Base-by-base conservation (phyloP, 2,113 vertebrate species). In the Heterotis niloticus region DNA sequence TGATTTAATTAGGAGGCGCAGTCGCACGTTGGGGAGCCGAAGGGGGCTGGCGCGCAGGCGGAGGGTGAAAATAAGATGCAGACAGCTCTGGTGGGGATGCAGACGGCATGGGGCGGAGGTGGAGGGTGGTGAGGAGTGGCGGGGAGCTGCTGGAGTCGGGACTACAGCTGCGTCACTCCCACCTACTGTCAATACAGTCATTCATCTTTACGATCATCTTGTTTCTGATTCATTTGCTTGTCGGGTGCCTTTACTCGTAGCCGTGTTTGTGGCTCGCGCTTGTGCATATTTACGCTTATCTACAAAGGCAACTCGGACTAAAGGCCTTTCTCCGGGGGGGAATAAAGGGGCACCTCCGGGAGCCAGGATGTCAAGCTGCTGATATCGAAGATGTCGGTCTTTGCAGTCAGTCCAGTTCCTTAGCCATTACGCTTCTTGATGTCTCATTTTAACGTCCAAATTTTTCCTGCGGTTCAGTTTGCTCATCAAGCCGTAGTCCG, bases 41-140 rank as follows among this genome's bases (percentile, higher is more conserved):
- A 7, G 78, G 80, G 78, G 70, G 0, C 79, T 77, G 79, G 88
- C 89, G 88, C 87, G 85, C 86, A 91, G 88, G 86, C 82, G 88
- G 87, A 84, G 88, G 86, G 88, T 86, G 89, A 86, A 89, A 90
- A 91, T 91, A 90, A 91, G 91, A 90, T 89, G 86, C 89, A 91
- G 90, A 87, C 90, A 88, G 87, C 80, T 83, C 87, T 88, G 83
- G 14, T 54, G 52, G 69, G 18, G 80, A 77, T 64, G n/a, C 65
- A 75, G 54, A 79, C 76, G 73, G 68, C 78, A 65, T 20, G 20
- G 12, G 29, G 67, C 66, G 54, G 62, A 12, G 24, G 28, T n/a
- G 66, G 64, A 66, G 72, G 74, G 64, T 59, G 44, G 18, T 18
- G 24, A 29, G 3, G 83, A 75, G 54, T 77, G 76, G 34, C 66